Evolutionary conservation across 2,113 vertebrate genomes (phyloP), one percentile per base, ranked within the genome.

Genomic region (Blennius ocellaris): DNA sequence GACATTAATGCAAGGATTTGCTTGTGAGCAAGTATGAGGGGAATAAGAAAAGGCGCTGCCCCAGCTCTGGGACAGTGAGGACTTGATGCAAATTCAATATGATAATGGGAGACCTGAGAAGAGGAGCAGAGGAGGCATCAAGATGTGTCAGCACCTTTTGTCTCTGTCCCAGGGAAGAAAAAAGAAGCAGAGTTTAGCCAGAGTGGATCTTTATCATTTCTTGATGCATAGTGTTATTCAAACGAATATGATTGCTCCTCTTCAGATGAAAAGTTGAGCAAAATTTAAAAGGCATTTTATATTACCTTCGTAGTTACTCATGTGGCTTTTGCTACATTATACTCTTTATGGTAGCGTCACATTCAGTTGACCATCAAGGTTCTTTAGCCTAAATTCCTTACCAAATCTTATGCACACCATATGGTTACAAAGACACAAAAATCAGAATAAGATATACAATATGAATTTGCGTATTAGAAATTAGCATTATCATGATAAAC

Each of bases 81-180:
- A 75, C 53, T 67, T 85, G 80, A 89, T 90, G 87, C 76, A 88
- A 84, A 91, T 88, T 77, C 54, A 21, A 58, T 86, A 82, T 85
- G 84, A 84, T 86, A 83, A 88, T 88, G 75, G 71, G 14, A 57
- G 68, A 73, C 78, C 75, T 56, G 73, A 64, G 73, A 59, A 73
- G 76, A 69, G 55, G 58, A 69, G 76, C 63, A 75, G 49, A 70
- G 53, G 62, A 69, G 55, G 62, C 41, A 43, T 43, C 41, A 43
- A 44, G 49, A 81, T 83, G 84, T 11, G 74, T 88, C 81, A 88
- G 84, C 89, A 84, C 40, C 71, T 90, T 85, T 78, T 78, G 80
- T 70, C 82, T 49, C 50, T 47, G 39, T 65, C 61, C 59, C 45
- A 36, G 66, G 63, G 54, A 77, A 51, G 11, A 48, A 74, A 47